A percentile compares a stretch with the other conserved stretches of the same genome.
phyloP scores from a whole-genome alignment of 1,140 invertebrate species.

The Zaprionus camerounensis region DNA sequence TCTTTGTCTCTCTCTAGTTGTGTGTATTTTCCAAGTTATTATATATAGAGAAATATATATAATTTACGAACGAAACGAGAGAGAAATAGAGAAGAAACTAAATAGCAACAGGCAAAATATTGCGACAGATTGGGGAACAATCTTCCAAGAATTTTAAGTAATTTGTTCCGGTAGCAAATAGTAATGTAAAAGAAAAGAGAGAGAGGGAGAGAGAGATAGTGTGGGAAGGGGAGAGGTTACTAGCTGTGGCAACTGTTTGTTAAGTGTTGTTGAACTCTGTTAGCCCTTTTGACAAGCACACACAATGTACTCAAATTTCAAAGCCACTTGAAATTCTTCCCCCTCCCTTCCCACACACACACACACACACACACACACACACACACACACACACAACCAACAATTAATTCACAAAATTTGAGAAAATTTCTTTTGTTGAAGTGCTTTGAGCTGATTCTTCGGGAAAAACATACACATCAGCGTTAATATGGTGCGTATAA shows the following conservation, averaged over 20 bases:
- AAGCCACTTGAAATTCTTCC: slow-evolving; percentile 42
- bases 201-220: background rate
- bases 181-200: slow-evolving; percentile 6
- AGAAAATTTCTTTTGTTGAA: slow-evolving; percentile 33
- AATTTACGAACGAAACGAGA: background rate
- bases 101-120: slow-evolving; percentile 38
- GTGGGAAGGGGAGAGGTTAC: background rate
- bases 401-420: slow-evolving; percentile 59
- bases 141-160: slow-evolving; percentile 68
- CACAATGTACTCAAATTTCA: slow-evolving; percentile 37
- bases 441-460: slow-evolving; percentile 25
- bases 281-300: slow-evolving; percentile 44
- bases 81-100: slow-evolving; percentile 17
- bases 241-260: slow-evolving; percentile 18
- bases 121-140: slow-evolving; percentile 42
- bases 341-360: slow-evolving; percentile 2
- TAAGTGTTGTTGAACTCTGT: slow-evolving; percentile 67
- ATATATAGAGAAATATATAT: slow-evolving; percentile 22
- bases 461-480: slow-evolving; percentile 58
- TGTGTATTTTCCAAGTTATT: slow-evolving; percentile 50
- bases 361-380: slow-evolving; percentile 5
- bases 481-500: slow-evolving; percentile 67
- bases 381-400: slow-evolving; percentile 4
- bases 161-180: slow-evolving; percentile 74
- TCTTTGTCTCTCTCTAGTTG: slow-evolving; percentile 6